These are phyloP conservation scores for Ptilonorhynchus violaceus DNA, from an alignment of 2,113 vertebrate species.

Conservation along the genomic window DNA sequence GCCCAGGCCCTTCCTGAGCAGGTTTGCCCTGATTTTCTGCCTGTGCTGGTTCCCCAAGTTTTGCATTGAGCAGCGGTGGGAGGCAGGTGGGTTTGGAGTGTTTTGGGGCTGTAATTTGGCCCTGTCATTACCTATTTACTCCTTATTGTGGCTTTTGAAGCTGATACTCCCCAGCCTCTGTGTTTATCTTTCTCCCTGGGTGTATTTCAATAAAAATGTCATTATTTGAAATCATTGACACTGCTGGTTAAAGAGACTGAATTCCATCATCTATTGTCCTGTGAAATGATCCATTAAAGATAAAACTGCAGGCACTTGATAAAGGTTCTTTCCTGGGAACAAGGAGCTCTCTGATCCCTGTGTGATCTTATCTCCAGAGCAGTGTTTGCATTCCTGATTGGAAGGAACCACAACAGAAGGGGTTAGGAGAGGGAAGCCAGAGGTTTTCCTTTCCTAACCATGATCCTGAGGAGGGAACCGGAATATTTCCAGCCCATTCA, in stretches of 20 bases:
- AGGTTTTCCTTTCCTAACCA: not conserved
- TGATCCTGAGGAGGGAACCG: not conserved
- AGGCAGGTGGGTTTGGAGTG: not conserved
- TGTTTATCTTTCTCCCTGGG: conserved; percentile 31
- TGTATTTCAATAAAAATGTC: conserved; percentile 49
- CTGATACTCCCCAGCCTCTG: not conserved
- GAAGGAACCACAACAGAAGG: not conserved
- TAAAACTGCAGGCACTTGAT: not conserved
- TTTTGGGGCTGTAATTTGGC: not conserved
- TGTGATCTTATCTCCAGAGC: conserved; percentile 1
- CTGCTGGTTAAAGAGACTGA: conserved; percentile 29
- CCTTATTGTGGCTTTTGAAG: not conserved
- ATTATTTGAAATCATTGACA: conserved; percentile 43
- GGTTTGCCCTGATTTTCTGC: not conserved
- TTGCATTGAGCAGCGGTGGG: not conserved
- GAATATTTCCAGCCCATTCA: not conserved
- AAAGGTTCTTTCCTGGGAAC: not conserved
- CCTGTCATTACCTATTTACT: conserved; percentile 28
- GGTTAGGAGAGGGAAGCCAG: not conserved
- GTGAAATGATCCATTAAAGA: conserved; percentile 46
- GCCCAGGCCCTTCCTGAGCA: not conserved
- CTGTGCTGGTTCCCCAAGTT: not conserved
- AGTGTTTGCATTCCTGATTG: not conserved
- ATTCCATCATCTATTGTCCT: conserved; percentile 24
- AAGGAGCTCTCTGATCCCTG: not conserved